Conservation (phyloP, 1,140 invertebrate genomes). For the Drosophila ohnishii region DNA sequence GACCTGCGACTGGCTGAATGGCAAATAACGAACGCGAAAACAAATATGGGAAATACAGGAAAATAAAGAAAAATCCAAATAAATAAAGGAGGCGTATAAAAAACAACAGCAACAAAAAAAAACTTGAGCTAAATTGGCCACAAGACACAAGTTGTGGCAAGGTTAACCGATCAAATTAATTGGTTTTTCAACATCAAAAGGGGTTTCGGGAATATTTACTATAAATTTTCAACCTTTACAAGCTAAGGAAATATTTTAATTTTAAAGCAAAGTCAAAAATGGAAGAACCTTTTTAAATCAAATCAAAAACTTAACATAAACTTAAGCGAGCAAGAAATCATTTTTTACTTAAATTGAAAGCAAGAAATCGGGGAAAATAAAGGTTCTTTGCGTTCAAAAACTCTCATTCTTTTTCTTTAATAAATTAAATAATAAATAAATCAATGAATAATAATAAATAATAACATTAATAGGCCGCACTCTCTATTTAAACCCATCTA, state of each 20-base stretch:
- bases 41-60: conserved; percentile 9
- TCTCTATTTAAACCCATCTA: not conserved
- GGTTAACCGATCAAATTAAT: conserved; percentile 23
- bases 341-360: too few species aligned
- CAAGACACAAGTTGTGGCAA: conserved; percentile 6
- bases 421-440: too few species aligned
- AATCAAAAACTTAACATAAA: not conserved
- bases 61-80: not conserved
- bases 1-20: conserved; percentile 3
- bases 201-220: not conserved
- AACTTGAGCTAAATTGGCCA: conserved; percentile 35
- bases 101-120: conserved; percentile 5
- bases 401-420: too few species aligned
- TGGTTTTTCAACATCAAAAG: conserved; percentile 13
- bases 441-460: too few species aligned
- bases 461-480: not conserved
- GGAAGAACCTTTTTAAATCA: not conserved
- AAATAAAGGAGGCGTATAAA: not conserved
- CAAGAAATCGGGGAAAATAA: too few species aligned
- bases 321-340: too few species aligned
- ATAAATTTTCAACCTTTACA: not conserved
- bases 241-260: not conserved
- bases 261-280: not conserved
- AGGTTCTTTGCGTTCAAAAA: too few species aligned
- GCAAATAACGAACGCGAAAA: conserved; percentile 23